phyloP scores from a whole-genome alignment of 2,888 invertebrate genomes.

The Mythimna loreyi region DNA sequence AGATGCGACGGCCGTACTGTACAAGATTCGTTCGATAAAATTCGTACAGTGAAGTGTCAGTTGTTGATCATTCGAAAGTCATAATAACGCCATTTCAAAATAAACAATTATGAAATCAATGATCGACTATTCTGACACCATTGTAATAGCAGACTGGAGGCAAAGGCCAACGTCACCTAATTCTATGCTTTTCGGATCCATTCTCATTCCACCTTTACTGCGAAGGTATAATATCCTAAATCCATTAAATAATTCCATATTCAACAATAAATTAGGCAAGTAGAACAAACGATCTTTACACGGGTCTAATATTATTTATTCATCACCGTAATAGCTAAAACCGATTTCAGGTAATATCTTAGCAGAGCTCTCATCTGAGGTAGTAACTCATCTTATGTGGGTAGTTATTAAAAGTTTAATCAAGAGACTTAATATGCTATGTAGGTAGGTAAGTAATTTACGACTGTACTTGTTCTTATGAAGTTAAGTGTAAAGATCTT shows the following conservation, averaged over 20 bases:
- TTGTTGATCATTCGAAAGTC: no score
- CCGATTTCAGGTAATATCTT: conserved; percentile 27
- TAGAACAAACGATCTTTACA: conserved; percentile 1
- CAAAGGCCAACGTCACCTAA: no score
- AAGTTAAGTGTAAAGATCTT: conserved; percentile 27
- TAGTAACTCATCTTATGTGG: conserved; percentile 36
- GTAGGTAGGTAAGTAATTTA: conserved; percentile 29
- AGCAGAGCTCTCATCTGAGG: conserved; percentile 21
- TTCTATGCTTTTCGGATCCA: no score
- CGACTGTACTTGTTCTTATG: conserved; percentile 35
- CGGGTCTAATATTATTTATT: conserved; percentile 26
- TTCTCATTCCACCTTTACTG: no score
- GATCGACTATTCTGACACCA: no score
- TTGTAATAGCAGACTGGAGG: no score
- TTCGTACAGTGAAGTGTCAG: no score
- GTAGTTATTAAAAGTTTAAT: conserved; percentile 41
- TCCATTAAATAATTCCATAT: not conserved
- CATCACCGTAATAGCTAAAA: conserved; percentile 14
- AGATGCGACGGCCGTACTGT: no score
- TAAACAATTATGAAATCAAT: no score
- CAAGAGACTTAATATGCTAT: conserved; percentile 19
- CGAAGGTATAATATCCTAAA: no score
- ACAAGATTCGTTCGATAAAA: no score
- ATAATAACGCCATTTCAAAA: no score
- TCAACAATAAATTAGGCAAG: not conserved